A percentile compares a stretch with the other conserved stretches of the same genome.
phyloP scores from a whole-genome alignment of 64 coral and sea anemone species.

The Montipora cactus region DNA sequence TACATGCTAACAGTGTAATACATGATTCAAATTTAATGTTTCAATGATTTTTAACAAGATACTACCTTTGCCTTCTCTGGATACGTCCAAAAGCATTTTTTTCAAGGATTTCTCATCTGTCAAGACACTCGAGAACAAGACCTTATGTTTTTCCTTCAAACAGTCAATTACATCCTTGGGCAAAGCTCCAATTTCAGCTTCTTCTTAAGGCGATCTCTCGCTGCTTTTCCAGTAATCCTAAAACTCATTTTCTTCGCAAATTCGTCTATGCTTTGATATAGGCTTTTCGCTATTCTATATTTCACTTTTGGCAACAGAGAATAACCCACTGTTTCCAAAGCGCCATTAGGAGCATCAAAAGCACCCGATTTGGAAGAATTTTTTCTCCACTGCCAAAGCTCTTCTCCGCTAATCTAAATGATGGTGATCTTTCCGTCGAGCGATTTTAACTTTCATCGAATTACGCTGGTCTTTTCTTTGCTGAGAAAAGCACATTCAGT shows the following conservation, averaged over 20 bases:
- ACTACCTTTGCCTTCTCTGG: not conserved
- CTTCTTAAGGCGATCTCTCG: not conserved
- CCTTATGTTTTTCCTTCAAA: slow-evolving; percentile 24
- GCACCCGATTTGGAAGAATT: not conserved
- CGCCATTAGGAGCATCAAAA: not conserved
- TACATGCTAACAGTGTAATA: not conserved
- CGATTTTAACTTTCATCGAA: too few species aligned
- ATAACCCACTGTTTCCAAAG: not conserved
- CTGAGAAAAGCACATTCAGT: too few species aligned
- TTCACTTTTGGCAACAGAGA: not conserved
- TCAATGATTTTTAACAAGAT: not conserved
- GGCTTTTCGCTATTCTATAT: not conserved
- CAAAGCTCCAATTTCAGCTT: not conserved
- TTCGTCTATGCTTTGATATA: not conserved
- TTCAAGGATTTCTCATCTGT: not conserved
- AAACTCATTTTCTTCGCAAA: not conserved
- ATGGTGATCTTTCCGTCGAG: too few species aligned
- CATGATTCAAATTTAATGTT: not conserved
- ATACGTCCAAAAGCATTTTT: not conserved
- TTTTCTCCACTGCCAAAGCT: not conserved
- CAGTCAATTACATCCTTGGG: too few species aligned
- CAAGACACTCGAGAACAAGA: not conserved
- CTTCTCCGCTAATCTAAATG: too few species aligned
- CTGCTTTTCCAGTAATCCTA: not conserved
- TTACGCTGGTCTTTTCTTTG: too few species aligned